Base-by-base conservation (phyloP, 2,113 vertebrate genomes). In the Rhadina sibilatrix region DNA sequence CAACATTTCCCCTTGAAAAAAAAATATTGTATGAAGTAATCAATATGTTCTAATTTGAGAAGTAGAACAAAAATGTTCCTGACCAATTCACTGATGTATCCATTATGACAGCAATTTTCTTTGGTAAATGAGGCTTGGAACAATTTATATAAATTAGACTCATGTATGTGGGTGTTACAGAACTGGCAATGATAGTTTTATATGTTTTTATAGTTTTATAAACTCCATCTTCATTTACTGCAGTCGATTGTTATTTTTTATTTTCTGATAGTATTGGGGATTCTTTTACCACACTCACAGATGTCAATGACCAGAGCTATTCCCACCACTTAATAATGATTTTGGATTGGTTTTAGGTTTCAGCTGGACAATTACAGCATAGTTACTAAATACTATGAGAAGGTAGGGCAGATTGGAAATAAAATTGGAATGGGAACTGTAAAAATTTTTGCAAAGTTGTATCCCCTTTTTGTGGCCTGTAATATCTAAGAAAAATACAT, bases 1-100 rank as follows among this genome's bases (percentile, higher is more conserved):
- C 44, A 89, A 75, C 64, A 81, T 78, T 95, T 90, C 15, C 21
- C 22, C 42, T 72, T 90, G 59, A 74, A 93, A 90, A 77, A 77
- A 76, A 83, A 68, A 37, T 16, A 15, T 35, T 59, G 13, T 22
- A 74, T 88, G 52, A 94, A 77, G 64, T 87, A 89, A 92, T 92
- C 94, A 92, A 71, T 92, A 90, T 56, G 19, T 81, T 91, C 47
- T 68, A 89, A 89, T 92, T 93, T 95, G 60, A 93, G 94, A 92
- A 87, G 47, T 56, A 94, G 83, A 92, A 93, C 44, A 78, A 74
- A 81, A 93, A 52, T 50, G 24, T 71, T 85, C 71, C 78, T 80
- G 50, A 93, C 61, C 78, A 82, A 35, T 33, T 91, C 66, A 87
- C 50, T 93, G 93, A 84, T 93, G 33, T 59, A 80, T 87, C 52